phyloP scores from a whole-genome alignment of 1,140 invertebrate species.

The Rhopalosiphum padi region DNA sequence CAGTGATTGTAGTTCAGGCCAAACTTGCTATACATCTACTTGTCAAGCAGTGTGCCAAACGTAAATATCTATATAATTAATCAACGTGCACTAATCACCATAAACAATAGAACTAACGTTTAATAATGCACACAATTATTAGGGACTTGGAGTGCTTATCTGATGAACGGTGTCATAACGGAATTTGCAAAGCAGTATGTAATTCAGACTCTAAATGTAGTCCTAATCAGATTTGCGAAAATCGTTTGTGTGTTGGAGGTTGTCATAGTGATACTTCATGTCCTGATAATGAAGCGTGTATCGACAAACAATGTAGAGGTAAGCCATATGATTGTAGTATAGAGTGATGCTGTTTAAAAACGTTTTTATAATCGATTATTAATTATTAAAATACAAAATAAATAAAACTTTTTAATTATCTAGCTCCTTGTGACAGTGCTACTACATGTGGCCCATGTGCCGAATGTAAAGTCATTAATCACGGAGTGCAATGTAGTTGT shows the following conservation, averaged over 20 bases:
- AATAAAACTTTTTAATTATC: conserved; percentile 53
- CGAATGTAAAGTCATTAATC: conserved; percentile 75
- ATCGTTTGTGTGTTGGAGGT: conserved; percentile 82
- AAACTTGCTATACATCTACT: conserved; percentile 75
- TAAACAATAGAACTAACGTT: background rate
- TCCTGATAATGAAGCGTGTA: conserved; percentile 75
- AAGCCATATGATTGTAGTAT: conserved; percentile 47
- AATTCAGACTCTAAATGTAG: conserved; percentile 82
- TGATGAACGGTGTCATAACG: conserved; percentile 82
- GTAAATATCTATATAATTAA: conserved; percentile 63
- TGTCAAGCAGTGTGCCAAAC: conserved; percentile 78
- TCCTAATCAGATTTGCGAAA: conserved; percentile 83
- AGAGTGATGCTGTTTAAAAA: conserved; percentile 58
- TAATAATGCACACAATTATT: conserved; percentile 8
- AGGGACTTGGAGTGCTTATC: conserved; percentile 82
- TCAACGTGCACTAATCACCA: background rate
- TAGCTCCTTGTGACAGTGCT: conserved; percentile 31
- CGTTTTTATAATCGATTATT: conserved; percentile 8
- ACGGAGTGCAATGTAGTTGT: conserved; percentile 81
- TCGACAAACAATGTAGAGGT: conserved; percentile 83
- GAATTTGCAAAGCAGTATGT: conserved; percentile 81
- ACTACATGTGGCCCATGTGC: conserved; percentile 80
- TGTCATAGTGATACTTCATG: conserved; percentile 85
- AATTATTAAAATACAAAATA: background rate
- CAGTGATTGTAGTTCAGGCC: conserved; percentile 72